phyloP scores from a whole-genome alignment of 2,888 invertebrate genomes.

The Patella caerulea region DNA sequence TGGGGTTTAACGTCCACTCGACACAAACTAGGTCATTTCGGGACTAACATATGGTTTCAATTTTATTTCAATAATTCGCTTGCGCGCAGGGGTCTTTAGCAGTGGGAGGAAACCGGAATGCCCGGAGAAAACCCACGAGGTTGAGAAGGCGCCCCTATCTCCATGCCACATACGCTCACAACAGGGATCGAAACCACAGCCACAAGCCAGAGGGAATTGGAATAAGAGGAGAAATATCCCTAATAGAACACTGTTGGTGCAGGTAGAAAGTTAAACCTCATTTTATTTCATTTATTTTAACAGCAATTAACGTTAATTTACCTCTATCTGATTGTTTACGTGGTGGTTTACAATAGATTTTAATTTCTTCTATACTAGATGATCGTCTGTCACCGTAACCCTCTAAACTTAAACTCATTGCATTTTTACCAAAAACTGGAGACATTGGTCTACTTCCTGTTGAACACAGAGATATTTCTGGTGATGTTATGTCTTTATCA shows the following conservation, averaged over 20 bases:
- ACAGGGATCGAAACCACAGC: too few relatives aligned
- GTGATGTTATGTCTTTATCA: conserved; percentile 43
- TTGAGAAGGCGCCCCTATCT: too few relatives aligned
- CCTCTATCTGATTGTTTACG: conserved; percentile 50
- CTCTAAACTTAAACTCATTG: conserved; percentile 50
- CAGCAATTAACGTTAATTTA: conserved; percentile 17
- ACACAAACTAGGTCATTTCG: too few relatives aligned
- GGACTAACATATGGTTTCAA: too few relatives aligned
- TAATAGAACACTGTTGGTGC: background rate
- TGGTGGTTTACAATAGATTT: conserved; percentile 57
- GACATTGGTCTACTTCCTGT: conserved; percentile 43
- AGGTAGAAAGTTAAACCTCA: background rate
- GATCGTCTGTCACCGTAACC: conserved; percentile 36
- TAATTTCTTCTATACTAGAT: conserved; percentile 31
- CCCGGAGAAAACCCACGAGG: too few relatives aligned
- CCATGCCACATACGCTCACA: too few relatives aligned
- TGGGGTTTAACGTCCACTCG: too few relatives aligned
- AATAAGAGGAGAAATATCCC: conserved; percentile 9
- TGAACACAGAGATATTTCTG: conserved; percentile 54
- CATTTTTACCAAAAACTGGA: conserved; percentile 48
- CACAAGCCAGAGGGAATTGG: too few relatives aligned
- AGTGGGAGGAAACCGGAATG: too few relatives aligned
- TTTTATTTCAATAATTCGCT: too few relatives aligned
- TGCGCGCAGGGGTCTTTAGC: too few relatives aligned
- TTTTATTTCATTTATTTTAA: too few relatives aligned